phyloP scores from a whole-genome alignment of 2,113 vertebrate species.

The Heterotilapia buettikoferi region DNA sequence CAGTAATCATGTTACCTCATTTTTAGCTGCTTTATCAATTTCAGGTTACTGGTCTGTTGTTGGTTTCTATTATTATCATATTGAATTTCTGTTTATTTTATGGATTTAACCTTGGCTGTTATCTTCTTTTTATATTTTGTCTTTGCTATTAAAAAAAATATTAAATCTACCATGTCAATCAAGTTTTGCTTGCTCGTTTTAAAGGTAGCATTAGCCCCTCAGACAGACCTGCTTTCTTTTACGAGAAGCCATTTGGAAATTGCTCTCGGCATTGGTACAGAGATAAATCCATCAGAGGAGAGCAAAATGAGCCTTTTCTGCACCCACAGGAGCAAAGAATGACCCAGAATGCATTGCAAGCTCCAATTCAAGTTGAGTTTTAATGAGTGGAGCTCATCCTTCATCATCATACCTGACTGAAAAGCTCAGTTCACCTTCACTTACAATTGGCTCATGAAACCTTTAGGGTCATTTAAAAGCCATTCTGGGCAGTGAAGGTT shows the following conservation, averaged over 20 bases:
- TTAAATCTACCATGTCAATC: not conserved
- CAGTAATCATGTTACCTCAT: not conserved
- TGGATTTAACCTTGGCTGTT: not conserved
- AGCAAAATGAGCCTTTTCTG: not conserved
- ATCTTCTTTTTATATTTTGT: not conserved
- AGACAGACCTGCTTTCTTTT: not conserved
- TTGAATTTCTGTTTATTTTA: not conserved
- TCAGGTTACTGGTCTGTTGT: not conserved
- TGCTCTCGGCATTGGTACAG: not conserved
- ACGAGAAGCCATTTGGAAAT: not conserved
- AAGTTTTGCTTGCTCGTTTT: not conserved
- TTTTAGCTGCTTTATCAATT: not conserved
- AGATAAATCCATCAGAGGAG: not conserved
- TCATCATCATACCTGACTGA: not conserved
- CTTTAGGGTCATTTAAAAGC: not conserved
- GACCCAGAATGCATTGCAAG: not conserved
- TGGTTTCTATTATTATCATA: not conserved
- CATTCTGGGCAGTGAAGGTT: slow-evolving; percentile 10
- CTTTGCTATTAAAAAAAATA: not conserved
- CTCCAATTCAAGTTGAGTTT: not conserved
- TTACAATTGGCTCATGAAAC: not conserved
- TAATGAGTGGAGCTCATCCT: not conserved
- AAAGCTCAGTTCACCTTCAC: not conserved
- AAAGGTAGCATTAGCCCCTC: not conserved
- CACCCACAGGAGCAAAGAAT: not conserved